phyloP scores from a whole-genome alignment of 2,797 vertebrate genomes.

The Melanotaenia parkinsoni region DNA sequence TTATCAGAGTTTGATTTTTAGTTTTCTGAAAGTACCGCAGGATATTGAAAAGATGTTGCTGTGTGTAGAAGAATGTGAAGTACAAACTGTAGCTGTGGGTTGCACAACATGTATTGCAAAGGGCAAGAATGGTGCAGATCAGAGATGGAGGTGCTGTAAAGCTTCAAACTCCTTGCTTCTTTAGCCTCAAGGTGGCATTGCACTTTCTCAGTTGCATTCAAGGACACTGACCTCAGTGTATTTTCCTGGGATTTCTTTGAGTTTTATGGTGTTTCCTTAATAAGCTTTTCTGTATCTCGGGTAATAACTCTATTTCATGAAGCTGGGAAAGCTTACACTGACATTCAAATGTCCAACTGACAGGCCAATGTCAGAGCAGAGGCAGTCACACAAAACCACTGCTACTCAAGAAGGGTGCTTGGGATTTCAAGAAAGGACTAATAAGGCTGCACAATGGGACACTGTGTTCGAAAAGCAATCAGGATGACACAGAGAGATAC shows the following conservation, averaged over 20 bases:
- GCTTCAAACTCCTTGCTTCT: constrained; percentile 13
- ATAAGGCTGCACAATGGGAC: constrained; percentile 63
- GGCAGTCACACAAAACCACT: constrained; percentile 53
- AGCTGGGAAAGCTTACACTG: constrained; percentile 23
- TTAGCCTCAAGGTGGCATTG: constrained; percentile 21
- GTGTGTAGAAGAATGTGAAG: neutral
- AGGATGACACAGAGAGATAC: constrained; percentile 64
- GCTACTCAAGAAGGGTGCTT: constrained; percentile 61
- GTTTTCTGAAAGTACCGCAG: neutral
- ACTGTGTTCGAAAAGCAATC: constrained; percentile 60
- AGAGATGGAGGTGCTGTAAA: neutral
- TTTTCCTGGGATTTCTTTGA: constrained; percentile 23
- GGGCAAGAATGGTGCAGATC: neutral
- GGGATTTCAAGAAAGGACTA: constrained; percentile 66
- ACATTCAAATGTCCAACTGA: constrained; percentile 29
- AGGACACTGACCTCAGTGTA: neutral
- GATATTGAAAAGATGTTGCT: constrained; percentile 7
- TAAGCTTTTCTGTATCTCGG: constrained; percentile 27
- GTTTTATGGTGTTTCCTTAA: constrained; percentile 1
- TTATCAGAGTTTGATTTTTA: neutral
- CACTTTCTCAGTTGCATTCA: constrained; percentile 23
- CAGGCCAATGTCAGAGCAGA: constrained; percentile 61
- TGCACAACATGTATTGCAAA: constrained; percentile 5
- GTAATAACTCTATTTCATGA: constrained; percentile 31
- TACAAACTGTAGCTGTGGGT: neutral